phyloP scores from a whole-genome alignment of 1,140 invertebrate genomes.

The Drosophila parabipectinata region DNA sequence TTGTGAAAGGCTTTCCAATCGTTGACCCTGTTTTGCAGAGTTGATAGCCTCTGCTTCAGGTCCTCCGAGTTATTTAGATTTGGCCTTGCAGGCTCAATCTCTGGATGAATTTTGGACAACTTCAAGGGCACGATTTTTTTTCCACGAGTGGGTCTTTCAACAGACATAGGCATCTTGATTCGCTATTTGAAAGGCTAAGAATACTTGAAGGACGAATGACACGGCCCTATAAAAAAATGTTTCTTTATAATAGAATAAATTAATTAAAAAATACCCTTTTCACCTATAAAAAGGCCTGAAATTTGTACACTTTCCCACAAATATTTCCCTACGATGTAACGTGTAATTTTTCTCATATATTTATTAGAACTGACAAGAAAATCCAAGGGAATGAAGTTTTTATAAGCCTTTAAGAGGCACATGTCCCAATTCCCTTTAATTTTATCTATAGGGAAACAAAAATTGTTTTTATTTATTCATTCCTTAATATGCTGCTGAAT shows the following conservation, averaged over 20 bases:
- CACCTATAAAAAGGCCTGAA: neutral
- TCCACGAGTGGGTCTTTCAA: neutral
- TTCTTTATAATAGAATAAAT: neutral
- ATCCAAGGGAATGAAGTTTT: too few species aligned
- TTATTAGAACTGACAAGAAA: too few species aligned
- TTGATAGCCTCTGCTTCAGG: neutral
- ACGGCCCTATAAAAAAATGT: neutral
- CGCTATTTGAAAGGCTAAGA: neutral
- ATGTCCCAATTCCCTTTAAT: neutral
- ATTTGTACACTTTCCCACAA: neutral
- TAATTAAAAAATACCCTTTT: neutral
- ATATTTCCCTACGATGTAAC: too few species aligned
- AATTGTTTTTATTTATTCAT: conserved; percentile 47
- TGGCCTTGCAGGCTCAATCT: neutral
- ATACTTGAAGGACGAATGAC: neutral
- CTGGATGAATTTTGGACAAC: neutral
- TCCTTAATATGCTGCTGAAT: conserved; percentile 64
- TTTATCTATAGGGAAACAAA: neutral
- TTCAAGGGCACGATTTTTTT: neutral
- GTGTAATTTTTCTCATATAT: too few species aligned
- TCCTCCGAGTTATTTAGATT: neutral
- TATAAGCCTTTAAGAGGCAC: too few species aligned
- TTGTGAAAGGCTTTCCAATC: conserved; percentile 1
- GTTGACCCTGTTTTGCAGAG: neutral
- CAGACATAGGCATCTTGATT: neutral